Evolutionary conservation across 2,113 vertebrate genomes (phyloP).

Genomic region (Columba livia): DNA sequence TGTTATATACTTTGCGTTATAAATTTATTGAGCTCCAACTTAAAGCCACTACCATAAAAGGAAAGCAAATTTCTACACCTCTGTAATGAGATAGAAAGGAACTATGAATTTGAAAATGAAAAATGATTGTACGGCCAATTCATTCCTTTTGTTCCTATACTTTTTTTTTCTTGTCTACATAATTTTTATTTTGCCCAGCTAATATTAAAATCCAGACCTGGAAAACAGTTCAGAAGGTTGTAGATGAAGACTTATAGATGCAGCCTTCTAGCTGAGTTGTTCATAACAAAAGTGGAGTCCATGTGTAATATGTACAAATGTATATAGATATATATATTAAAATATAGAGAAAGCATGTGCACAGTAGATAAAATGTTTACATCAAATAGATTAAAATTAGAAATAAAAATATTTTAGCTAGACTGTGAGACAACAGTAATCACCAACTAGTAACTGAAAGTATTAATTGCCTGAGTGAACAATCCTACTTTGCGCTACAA

Average conservation of each 20-base stretch:
- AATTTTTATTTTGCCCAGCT: neutral
- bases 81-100: neutral
- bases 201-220: neutral
- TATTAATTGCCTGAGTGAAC: fast-evolving
- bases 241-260: neutral
- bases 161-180: neutral
- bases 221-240: neutral
- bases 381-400: neutral
- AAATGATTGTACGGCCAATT: neutral
- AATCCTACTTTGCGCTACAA: neutral
- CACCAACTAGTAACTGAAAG: neutral
- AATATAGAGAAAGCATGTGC: fast-evolving
- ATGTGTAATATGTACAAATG: neutral
- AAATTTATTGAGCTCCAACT: neutral
- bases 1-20: neutral
- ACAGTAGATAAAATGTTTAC: neutral
- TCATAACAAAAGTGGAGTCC: neutral
- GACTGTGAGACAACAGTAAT: neutral
- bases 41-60: neutral
- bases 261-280: neutral
- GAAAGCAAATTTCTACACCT: neutral
- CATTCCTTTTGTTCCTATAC: neutral
- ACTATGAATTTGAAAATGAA: neutral
- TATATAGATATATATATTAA: neutral
- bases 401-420: neutral